phyloP scores from a whole-genome alignment of 2,797 vertebrate species.

The Lateolabrax maculatus region DNA sequence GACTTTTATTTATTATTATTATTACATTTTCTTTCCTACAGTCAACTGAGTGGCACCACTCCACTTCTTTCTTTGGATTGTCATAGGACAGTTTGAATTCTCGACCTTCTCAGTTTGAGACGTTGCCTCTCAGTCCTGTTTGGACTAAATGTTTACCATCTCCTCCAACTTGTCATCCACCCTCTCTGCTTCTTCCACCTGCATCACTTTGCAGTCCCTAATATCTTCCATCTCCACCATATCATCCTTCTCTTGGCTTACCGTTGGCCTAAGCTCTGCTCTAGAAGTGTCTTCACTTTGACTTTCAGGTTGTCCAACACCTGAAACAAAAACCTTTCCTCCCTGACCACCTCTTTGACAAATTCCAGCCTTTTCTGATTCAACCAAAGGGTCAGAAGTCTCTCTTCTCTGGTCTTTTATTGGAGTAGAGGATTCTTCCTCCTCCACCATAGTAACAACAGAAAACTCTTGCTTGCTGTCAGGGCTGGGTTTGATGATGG shows the following conservation, averaged over 20 bases:
- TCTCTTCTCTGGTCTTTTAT: slow-evolving; percentile 20
- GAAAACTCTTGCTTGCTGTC: slow-evolving; percentile 76
- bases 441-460: slow-evolving; percentile 68
- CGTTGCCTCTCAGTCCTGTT: slow-evolving; percentile 41
- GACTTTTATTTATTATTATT: too few species aligned
- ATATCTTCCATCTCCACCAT: slow-evolving; percentile 77
- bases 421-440: slow-evolving; percentile 14
- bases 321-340: slow-evolving; percentile 14
- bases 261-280: not conserved
- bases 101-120: not conserved
- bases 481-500: slow-evolving; percentile 61
- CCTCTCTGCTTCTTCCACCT: slow-evolving; percentile 33
- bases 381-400: not conserved
- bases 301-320: slow-evolving; percentile 1
- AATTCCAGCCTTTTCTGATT: too few species aligned
- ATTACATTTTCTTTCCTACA: not conserved
- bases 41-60: not conserved
- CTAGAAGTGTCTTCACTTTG: slow-evolving; percentile 9
- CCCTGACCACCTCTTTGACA: not conserved
- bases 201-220: slow-evolving; percentile 71
- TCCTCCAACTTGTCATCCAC: slow-evolving; percentile 35
- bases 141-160: slow-evolving; percentile 27
- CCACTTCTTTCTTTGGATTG: too few species aligned
- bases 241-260: slow-evolving; percentile 70
- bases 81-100: not conserved